Evolutionary conservation across 30 jellyfish, hydroid and myxozoan species (phyloP).

Genomic region (Aurelia aurita complex sp. Pacific): DNA sequence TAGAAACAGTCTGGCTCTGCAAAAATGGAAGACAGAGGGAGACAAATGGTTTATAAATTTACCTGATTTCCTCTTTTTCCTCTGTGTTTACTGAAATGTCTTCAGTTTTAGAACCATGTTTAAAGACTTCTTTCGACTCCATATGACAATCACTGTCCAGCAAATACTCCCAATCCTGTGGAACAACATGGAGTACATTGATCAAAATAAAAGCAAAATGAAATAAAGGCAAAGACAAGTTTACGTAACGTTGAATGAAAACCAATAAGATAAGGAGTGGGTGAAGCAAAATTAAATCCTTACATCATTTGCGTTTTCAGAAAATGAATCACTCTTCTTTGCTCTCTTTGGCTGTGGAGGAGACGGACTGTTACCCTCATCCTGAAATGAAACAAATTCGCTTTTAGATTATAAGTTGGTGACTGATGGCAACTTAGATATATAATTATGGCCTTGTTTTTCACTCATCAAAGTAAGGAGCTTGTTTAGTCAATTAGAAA

Average conservation of each 20-base stretch:
- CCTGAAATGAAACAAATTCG: conserved; percentile 27
- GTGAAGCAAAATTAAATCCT: no score
- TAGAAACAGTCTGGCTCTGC: no score
- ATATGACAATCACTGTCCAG: conserved; percentile 31
- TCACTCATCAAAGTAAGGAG: no score
- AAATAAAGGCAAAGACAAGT: background rate
- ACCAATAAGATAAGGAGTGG: no score
- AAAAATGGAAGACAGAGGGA: no score
- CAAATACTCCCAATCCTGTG: conserved; percentile 81
- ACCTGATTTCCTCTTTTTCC: conserved; percentile 51
- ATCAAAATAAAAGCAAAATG: background rate
- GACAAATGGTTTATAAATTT: background rate
- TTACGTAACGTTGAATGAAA: no score
- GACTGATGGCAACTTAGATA: no score
- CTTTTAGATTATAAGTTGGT: no score
- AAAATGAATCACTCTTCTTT: conserved; percentile 75
- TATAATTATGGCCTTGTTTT: no score
- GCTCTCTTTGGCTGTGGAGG: conserved; percentile 95
- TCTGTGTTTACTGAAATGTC: background rate
- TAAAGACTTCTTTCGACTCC: conserved; percentile 14
- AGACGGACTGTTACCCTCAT: conserved; percentile 82
- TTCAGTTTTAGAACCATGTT: background rate
- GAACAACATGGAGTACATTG: background rate
- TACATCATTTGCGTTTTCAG: conserved; percentile 27
- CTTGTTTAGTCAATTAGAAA: no score